A percentile compares a stretch with the other conserved stretches of the same genome.
Evolutionary conservation across 2,888 invertebrate species (phyloP).

Genomic region (Hanleya hanleyi): DNA sequence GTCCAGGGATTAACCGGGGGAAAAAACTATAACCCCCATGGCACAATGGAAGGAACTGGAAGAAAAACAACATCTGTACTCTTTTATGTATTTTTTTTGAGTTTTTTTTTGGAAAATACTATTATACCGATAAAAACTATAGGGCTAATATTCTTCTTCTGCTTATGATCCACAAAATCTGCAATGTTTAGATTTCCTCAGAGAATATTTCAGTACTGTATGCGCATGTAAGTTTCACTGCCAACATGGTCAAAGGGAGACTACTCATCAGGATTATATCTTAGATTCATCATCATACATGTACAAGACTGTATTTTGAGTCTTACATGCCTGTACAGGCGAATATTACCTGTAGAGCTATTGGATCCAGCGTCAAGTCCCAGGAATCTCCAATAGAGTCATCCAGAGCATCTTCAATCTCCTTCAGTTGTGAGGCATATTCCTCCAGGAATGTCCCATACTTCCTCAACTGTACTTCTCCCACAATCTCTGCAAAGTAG

Average conservation of each 20-base stretch:
- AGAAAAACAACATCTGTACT: too few relatives aligned
- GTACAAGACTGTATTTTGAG: not conserved
- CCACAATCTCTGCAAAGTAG: slow-evolving; percentile 70
- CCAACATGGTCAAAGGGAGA: not conserved
- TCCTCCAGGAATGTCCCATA: slow-evolving; percentile 73
- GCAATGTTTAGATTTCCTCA: too few relatives aligned
- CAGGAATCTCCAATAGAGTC: slow-evolving; percentile 73
- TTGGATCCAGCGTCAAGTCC: slow-evolving; percentile 73
- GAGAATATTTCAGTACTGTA: not conserved
- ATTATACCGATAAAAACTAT: too few relatives aligned
- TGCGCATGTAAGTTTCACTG: not conserved
- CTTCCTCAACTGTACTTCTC: slow-evolving; percentile 72
- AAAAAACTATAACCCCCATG: too few relatives aligned
- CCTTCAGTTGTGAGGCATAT: slow-evolving; percentile 72
- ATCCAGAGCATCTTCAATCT: slow-evolving; percentile 74
- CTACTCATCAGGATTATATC: not conserved
- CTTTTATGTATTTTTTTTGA: too few relatives aligned
- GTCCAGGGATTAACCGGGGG: too few relatives aligned
- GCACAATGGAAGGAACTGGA: too few relatives aligned
- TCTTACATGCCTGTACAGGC: not conserved
- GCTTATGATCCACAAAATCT: too few relatives aligned
- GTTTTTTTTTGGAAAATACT: too few relatives aligned
- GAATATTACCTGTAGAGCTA: slow-evolving; percentile 70
- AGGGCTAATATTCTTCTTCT: too few relatives aligned
- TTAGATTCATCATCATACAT: not conserved